Base-by-base conservation (phyloP, 2,113 vertebrate genomes). In the Lepisosteus osseus region DNA sequence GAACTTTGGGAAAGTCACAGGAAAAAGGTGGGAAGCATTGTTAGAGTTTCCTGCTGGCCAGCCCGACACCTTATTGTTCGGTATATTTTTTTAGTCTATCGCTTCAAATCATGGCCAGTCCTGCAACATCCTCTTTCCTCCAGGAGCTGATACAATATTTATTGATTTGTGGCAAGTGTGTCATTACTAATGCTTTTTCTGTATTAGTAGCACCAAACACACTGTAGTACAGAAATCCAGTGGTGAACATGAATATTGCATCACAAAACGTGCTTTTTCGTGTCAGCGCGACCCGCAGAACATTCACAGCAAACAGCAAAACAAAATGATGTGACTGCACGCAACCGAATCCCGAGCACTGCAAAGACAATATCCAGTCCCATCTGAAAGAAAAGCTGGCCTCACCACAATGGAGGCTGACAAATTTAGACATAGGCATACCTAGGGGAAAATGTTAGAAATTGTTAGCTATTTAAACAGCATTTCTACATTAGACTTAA, bases 11-110 rank as follows among this genome's bases (percentile, higher is more conserved):
- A 90, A 92, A 95, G 92, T 88, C 85, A 90, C 95, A 95, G 97
- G 96, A 99, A 98, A 97, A 98, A 96, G 95, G 94, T 96, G 95
- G 90, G 89, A 29, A 90, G 92, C 84, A 97, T 95, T 95, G 94
- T 96, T 86, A 75, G 9, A 77, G 89, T 89, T 94, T 99, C 97
- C 96, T 97, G 95, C 91, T 88, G 92, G 89, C 85, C 84, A 76
- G 83, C 87, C 84, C 85, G 79, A 84, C 74, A 71, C 71, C 75
- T 92, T 81, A 92, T 91, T 92, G 93, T 96, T 93, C 86, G 78
- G 72, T 76, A 86, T 80, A 69, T 59, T 71, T 72, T 77, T 74
- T 72, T 63, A 51, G 14, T 82, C 85, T 77, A 85, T 78, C 76
- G 77, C 77, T 81, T 82, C 65, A 65, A 80, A 82, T 80, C 83